Percentiles rank a stretch among this genome's conserved stretches.
Evolutionary conservation across 2,888 invertebrate species (phyloP).

Genomic region (Drosophila pseudotakahashii): DNA sequence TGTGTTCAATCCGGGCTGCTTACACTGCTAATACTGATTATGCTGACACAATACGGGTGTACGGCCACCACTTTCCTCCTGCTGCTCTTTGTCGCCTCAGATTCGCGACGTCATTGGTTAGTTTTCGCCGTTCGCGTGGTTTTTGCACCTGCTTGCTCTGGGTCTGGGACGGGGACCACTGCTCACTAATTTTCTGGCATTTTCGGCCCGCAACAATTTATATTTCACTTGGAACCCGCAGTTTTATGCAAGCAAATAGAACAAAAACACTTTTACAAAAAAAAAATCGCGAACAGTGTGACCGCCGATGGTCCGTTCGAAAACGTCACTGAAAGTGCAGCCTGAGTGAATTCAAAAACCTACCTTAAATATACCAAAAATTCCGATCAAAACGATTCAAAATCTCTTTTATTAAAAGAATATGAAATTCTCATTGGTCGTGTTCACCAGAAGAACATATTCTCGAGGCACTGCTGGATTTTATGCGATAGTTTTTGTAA

Average conservation of each 20-base stretch:
- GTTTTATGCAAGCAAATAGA: conserved; percentile 51
- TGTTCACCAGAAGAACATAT: too few relatives aligned
- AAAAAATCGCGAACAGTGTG: conserved; percentile 7
- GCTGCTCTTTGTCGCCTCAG: conserved; percentile 56
- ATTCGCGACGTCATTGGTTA: conserved; percentile 73
- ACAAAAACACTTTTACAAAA: conserved; percentile 60
- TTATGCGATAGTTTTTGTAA: too few relatives aligned
- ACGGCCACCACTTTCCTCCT: conserved; percentile 48
- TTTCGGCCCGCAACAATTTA: conserved; percentile 43
- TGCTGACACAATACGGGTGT: conserved; percentile 53
- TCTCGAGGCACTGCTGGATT: too few relatives aligned
- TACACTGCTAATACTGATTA: conserved; percentile 46
- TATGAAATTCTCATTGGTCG: too few relatives aligned
- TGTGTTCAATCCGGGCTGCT: conserved; percentile 28
- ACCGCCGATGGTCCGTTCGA: not conserved
- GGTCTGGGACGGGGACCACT: conserved; percentile 41
- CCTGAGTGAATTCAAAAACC: too few relatives aligned
- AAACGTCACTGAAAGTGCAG: not conserved
- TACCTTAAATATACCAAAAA: not conserved
- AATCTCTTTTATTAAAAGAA: too few relatives aligned
- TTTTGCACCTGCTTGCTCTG: conserved; percentile 16
- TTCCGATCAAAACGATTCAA: too few relatives aligned
- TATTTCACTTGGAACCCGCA: conserved; percentile 56
- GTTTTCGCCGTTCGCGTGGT: conserved; percentile 45
- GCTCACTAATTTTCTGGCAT: conserved; percentile 42